phyloP scores from a whole-genome alignment of 1,140 invertebrate genomes.

The Trissolcus basalis region DNA sequence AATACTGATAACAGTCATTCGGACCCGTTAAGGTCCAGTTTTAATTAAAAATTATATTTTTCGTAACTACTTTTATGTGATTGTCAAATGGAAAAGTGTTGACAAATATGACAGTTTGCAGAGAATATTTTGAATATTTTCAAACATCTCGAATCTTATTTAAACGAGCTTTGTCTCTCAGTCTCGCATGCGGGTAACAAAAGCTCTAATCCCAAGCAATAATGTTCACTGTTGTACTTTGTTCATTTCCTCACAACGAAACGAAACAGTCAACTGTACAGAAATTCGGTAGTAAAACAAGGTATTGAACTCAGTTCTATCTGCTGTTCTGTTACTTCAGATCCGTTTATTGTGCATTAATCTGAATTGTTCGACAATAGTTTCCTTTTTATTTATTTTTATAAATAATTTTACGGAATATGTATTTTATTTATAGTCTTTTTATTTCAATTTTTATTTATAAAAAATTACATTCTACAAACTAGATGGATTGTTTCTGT shows the following conservation, averaged over 20 bases:
- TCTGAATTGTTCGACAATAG: not conserved
- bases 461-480: no score
- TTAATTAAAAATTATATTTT: no score
- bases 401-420: no score
- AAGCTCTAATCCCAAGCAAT: constrained; percentile 20
- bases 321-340: constrained; percentile 19
- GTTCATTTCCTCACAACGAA: constrained; percentile 17
- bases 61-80: no score
- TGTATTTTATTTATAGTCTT: no score
- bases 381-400: no score
- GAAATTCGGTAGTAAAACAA: constrained; percentile 42
- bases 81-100: no score
- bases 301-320: constrained; percentile 24
- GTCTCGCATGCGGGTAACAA: constrained; percentile 26
- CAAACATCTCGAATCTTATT: constrained; percentile 5
- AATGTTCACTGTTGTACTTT: constrained; percentile 10
- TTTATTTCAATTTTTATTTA: no score
- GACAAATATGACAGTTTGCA: no score
- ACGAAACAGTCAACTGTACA: constrained; percentile 7
- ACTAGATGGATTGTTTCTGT: no score
- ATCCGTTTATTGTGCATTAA: constrained; percentile 27
- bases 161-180: constrained; percentile 25
- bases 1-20: no score
- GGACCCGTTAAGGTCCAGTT: not conserved
- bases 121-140: no score